Base-by-base conservation (phyloP, 2,888 invertebrate genomes). In the Eristalinus aeneus region DNA sequence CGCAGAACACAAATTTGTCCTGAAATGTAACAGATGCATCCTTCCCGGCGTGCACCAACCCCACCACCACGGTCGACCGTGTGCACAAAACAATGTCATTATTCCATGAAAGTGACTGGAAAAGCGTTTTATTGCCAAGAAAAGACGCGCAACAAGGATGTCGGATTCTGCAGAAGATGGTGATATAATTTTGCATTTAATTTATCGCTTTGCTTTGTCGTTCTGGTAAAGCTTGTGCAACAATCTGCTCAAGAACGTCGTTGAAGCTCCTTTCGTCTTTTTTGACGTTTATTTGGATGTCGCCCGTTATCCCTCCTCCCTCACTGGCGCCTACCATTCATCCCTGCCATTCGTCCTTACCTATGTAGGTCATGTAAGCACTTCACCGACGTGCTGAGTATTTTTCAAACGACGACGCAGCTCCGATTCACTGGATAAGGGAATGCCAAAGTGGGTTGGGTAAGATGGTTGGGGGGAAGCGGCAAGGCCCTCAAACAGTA, bases 151-250 rank as follows among this genome's bases (percentile, higher is more conserved):
- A 46, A 46, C 46, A 46, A 46, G n/a, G 64, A 53, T 53, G 69
- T 58, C 27, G 27, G 71, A 81, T 75, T 46, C 22, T 46, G 64
- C 69, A 58, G 75, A 81, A 64, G 81, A 58, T 60, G 75, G 69
- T 75, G 75, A 60, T 75, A 69, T 81, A 69, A 60, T 58, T 71
- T 81, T 71, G 75, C 81, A 69, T 81, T 81, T 71, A 75, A 75
- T 81, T 81, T 81, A 81, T 75, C 22, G 69, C 69, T 65, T 80
- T 69, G 80, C 74, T 80, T 79, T 69, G 31, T 46, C 46, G n/a
- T 16, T 16, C 8, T n/a, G 16, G 16, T 46, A 16, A 46, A 46
- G 46, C 5, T n/a, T 46, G 46, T 46, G 46, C 46, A 46, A 46
- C 46, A 46, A 46, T 46, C 46, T 46, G 46, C 46, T 39, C 6